Percentiles rank a stretch among this genome's conserved stretches.
Conservation (phyloP, 92 coral and sea anemone species). For the Galaxea fascicularis region DNA sequence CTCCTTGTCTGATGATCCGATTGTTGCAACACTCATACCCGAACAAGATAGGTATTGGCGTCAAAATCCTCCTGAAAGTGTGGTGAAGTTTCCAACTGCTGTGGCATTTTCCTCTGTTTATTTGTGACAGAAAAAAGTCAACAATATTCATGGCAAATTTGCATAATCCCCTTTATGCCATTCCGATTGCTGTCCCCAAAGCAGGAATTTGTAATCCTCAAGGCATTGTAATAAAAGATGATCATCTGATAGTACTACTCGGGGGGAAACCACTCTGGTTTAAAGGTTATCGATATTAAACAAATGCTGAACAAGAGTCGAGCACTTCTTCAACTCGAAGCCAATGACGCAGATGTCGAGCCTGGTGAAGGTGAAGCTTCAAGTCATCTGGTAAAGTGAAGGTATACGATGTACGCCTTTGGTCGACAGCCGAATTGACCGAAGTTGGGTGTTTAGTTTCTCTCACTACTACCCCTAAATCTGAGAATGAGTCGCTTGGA, state of each 20-base stretch:
- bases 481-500: constrained; percentile 49
- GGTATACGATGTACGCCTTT: constrained; percentile 30
- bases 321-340: constrained; percentile 48
- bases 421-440: constrained; percentile 28
- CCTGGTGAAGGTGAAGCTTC: constrained; percentile 26
- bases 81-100: constrained; percentile 53
- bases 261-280: constrained; percentile 45
- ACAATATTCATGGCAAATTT: constrained; percentile 68
- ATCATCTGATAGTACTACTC: constrained; percentile 28
- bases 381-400: constrained; percentile 42
- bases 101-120: constrained; percentile 61
- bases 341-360: constrained; percentile 31
- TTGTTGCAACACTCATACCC: constrained; percentile 53
- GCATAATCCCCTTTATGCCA: constrained; percentile 58
- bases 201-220: constrained; percentile 45
- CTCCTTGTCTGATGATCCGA: constrained; percentile 53
- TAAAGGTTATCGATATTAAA: constrained; percentile 50
- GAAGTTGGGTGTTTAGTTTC: constrained; percentile 50
- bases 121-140: constrained; percentile 59
- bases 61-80: constrained; percentile 58
- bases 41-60: constrained; percentile 67
- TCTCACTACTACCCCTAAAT: constrained; percentile 23
- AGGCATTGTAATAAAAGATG: constrained; percentile 38
- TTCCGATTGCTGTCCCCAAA: constrained; percentile 61
- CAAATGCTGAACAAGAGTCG: constrained; percentile 51